phyloP scores from a whole-genome alignment of 2,797 vertebrate genomes.

The Heterohyrax brucei region DNA sequence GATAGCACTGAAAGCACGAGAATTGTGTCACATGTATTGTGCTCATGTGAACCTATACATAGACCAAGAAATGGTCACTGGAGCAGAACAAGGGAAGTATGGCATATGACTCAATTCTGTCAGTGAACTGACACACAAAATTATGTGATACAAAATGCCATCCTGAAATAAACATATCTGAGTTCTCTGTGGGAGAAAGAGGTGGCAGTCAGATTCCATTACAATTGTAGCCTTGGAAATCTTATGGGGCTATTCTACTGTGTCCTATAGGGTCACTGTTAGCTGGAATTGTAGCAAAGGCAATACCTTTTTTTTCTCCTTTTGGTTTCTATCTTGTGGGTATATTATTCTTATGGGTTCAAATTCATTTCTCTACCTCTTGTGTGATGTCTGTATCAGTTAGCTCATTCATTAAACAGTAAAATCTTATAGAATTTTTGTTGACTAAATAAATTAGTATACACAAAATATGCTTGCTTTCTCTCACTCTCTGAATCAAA shows the following conservation, averaged over 20 bases:
- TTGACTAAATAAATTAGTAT: neutral
- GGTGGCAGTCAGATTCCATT: too few relatives aligned
- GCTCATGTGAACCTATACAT: too few relatives aligned
- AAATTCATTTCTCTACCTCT: neutral
- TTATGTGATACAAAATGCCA: neutral
- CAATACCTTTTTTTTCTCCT: too few relatives aligned
- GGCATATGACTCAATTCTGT: neutral
- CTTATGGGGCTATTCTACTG: neutral
- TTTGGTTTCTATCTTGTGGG: neutral
- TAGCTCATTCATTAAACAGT: neutral
- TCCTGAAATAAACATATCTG: neutral
- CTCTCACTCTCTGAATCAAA: neutral
- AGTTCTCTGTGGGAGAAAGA: neutral
- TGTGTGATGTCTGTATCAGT: too few relatives aligned
- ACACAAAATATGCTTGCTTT: neutral
- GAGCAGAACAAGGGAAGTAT: too few relatives aligned
- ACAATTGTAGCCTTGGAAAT: too few relatives aligned
- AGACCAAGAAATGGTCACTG: too few relatives aligned
- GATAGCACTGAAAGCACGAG: too few relatives aligned
- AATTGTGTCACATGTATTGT: too few relatives aligned
- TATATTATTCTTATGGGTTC: neutral
- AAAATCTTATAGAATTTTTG: neutral
- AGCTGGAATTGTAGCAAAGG: neutral
- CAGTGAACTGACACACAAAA: neutral
- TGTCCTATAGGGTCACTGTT: neutral